Conservation (phyloP, 2,888 invertebrate genomes). For the Hypena proboscidalis region DNA sequence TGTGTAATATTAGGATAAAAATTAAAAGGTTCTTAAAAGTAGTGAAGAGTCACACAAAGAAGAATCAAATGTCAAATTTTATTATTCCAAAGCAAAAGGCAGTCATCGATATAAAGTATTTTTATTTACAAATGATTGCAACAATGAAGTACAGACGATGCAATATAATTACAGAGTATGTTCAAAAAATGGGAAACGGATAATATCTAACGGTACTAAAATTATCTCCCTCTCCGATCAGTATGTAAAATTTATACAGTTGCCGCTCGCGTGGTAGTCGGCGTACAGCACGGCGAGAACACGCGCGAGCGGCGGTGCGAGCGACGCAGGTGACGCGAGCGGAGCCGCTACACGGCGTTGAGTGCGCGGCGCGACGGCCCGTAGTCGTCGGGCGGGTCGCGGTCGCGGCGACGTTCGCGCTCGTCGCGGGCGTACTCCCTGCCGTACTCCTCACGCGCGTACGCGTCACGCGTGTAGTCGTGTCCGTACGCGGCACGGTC, state of each 20-base stretch:
- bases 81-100: too few relatives aligned
- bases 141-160: constrained; percentile 85
- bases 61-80: constrained; percentile 22
- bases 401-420: constrained; percentile 71
- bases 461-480: constrained; percentile 69
- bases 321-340: constrained; percentile 50
- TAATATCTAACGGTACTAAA: constrained; percentile 85
- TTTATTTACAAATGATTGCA: constrained; percentile 87
- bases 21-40: too few relatives aligned
- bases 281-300: constrained; percentile 18
- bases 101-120: constrained; percentile 79
- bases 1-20: neutral
- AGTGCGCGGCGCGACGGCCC: constrained; percentile 88
- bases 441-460: constrained; percentile 72
- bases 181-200: constrained; percentile 82
- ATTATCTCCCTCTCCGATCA: constrained; percentile 62
- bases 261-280: constrained; percentile 83
- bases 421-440: constrained; percentile 80
- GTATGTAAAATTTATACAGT: constrained; percentile 78
- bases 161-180: constrained; percentile 85
- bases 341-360: constrained; percentile 88
- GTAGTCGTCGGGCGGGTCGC: constrained; percentile 82
- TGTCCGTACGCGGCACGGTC: constrained; percentile 63
- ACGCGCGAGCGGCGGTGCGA: constrained; percentile 39
- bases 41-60: too few relatives aligned